Evolutionary conservation across 2,797 vertebrate genomes (phyloP).

Genomic region (Protosalanx chinensis): DNA sequence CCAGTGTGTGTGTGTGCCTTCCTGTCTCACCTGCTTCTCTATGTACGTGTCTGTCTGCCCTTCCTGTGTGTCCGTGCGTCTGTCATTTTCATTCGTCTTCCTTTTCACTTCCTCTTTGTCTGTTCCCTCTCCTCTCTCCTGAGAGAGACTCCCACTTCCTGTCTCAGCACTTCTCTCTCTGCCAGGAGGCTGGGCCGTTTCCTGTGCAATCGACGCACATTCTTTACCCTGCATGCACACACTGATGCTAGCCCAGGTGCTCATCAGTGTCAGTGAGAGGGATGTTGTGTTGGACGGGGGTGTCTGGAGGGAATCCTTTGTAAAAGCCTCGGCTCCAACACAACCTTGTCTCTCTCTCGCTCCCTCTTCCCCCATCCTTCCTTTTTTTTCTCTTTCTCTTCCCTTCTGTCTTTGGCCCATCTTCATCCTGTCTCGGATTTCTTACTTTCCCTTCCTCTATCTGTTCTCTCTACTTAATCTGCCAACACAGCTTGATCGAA

Average conservation of each 20-base stretch:
- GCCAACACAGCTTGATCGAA: neutral
- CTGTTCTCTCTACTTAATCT: constrained; percentile 12
- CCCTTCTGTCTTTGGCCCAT: neutral
- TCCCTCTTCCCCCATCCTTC: neutral
- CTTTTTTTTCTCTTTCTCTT: neutral
- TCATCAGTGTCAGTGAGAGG: neutral
- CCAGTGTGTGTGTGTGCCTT: neutral
- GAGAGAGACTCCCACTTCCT: neutral
- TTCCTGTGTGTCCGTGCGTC: neutral
- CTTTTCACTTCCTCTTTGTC: constrained; percentile 2
- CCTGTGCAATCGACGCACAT: constrained; percentile 1
- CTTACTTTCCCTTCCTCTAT: neutral
- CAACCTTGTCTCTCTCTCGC: neutral
- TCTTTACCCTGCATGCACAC: neutral
- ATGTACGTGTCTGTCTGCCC: constrained; percentile 4
- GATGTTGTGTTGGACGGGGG: neutral
- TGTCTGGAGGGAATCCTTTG: neutral
- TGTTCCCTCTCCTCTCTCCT: neutral
- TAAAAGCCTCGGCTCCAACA: neutral
- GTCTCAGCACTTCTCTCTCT: neutral
- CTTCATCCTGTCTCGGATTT: constrained; percentile 7
- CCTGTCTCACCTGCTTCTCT: neutral
- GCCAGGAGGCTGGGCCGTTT: neutral
- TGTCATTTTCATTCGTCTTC: constrained; percentile 1
- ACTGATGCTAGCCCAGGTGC: constrained; percentile 8